A percentile compares a stretch with the other conserved stretches of the same genome.
Conservation (phyloP, 1,140 invertebrate genomes). For the Philopotamus ludificatus region DNA sequence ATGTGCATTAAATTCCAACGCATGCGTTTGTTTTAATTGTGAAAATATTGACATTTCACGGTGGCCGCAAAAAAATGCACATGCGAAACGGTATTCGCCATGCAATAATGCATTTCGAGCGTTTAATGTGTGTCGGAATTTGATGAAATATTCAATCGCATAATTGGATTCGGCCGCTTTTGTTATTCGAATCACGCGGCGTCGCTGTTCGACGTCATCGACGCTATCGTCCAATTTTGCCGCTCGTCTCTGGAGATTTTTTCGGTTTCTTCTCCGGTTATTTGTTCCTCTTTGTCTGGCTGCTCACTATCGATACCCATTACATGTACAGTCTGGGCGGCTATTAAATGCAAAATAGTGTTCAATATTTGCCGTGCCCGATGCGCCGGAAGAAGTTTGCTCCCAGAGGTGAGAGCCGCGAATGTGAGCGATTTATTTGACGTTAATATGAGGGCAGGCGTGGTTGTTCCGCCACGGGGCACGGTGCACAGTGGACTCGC, state of each 20-base stretch:
- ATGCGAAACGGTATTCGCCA: too few relatives aligned
- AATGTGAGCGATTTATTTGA: conserved; percentile 1
- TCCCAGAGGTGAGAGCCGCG: background rate
- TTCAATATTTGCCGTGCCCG: background rate
- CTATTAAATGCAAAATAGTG: background rate
- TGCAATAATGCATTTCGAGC: too few relatives aligned
- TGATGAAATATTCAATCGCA: too few relatives aligned
- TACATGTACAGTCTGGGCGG: background rate
- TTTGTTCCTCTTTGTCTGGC: conserved; percentile 1
- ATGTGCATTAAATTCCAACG: background rate
- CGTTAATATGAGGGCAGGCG: conserved; percentile 2
- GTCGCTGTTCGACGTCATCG: too few relatives aligned
- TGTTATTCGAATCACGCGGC: too few relatives aligned
- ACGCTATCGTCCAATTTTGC: too few relatives aligned
- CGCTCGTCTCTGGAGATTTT: conserved; percentile 7
- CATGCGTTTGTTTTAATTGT: conserved; percentile 11
- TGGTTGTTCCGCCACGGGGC: too few relatives aligned
- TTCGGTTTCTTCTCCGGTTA: background rate
- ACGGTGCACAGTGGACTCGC: too few relatives aligned
- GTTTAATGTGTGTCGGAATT: too few relatives aligned
- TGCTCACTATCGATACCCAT: background rate
- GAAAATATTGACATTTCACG: conserved; percentile 1
- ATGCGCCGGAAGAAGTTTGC: too few relatives aligned
- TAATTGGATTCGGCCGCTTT: too few relatives aligned
- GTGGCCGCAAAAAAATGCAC: too few relatives aligned